These are phyloP conservation scores for Sebastes taczanowskii DNA, from an alignment of 2,797 vertebrate species.

Conservation along the genomic window DNA sequence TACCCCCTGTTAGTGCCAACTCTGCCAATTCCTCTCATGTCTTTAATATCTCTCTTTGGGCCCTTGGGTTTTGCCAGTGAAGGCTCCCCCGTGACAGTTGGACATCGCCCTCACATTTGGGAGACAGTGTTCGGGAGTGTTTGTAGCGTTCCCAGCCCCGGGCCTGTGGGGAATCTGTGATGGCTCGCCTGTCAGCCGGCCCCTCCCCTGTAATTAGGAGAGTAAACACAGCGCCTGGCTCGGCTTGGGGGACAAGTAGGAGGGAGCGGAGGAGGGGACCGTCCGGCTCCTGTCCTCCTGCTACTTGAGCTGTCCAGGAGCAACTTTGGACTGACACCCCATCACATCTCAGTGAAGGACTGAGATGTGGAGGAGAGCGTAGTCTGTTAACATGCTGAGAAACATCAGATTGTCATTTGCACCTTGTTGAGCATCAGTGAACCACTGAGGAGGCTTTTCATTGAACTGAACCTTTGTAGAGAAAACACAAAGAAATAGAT, in stretches of 20 bases:
- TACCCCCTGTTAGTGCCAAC: constrained; percentile 75
- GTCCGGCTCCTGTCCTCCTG: constrained; percentile 78
- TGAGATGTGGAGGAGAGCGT: constrained; percentile 22
- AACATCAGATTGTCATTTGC: constrained; percentile 14
- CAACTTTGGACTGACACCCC: constrained; percentile 53
- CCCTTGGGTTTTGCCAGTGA: constrained; percentile 77
- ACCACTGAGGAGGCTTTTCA: constrained; percentile 15
- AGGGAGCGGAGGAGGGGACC: constrained; percentile 71
- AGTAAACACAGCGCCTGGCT: constrained; percentile 90
- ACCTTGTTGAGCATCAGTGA: constrained; percentile 24
- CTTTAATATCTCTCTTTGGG: constrained; percentile 87
- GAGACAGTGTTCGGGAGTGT: constrained; percentile 75
- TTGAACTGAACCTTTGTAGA: constrained; percentile 23
- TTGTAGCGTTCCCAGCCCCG: constrained; percentile 78
- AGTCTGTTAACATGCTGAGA: constrained; percentile 14
- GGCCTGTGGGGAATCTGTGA: constrained; percentile 80
- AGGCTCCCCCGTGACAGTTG: constrained; percentile 83
- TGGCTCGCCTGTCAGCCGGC: constrained; percentile 85
- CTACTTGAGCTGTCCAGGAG: constrained; percentile 86
- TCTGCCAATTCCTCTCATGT: constrained; percentile 83
- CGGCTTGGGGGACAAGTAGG: constrained; percentile 72
- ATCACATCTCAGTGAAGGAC: constrained; percentile 29
- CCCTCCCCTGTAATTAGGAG: constrained; percentile 99
- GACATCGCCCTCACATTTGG: constrained; percentile 80
- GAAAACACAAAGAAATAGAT: constrained; percentile 2